Evolutionary conservation across 2,888 invertebrate species (phyloP).

Genomic region (Brenthis daphne): DNA sequence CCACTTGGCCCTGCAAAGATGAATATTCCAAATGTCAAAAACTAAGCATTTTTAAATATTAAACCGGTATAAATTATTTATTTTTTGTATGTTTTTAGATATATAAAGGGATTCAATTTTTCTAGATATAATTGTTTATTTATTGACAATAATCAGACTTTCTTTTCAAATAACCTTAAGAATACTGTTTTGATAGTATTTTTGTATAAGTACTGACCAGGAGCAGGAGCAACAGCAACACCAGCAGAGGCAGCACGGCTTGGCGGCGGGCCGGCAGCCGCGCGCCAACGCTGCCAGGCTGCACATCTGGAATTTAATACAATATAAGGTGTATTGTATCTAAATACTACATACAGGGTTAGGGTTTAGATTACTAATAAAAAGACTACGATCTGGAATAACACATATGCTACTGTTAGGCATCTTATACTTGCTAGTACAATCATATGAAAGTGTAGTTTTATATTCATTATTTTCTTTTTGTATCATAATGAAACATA

Average conservation of each 20-base stretch:
- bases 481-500: too few relatives aligned
- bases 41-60: neutral
- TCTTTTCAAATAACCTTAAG: neutral
- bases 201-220: constrained; percentile 64
- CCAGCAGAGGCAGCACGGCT: constrained; percentile 84
- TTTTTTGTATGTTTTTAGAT: too few relatives aligned
- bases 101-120: neutral
- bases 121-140: neutral
- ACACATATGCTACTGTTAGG: too few relatives aligned
- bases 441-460: too few relatives aligned
- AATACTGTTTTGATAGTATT: neutral
- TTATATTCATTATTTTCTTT: too few relatives aligned
- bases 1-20: constrained; percentile 73
- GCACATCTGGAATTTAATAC: constrained; percentile 62
- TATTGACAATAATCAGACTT: neutral
- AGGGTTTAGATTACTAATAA: too few relatives aligned
- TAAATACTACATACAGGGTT: too few relatives aligned
- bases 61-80: too few relatives aligned
- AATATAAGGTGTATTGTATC: too few relatives aligned
- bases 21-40: constrained; percentile 20
- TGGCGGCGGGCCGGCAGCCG: constrained; percentile 80
- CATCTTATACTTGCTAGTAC: too few relatives aligned
- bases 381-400: too few relatives aligned
- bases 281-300: constrained; percentile 79
- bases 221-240: constrained; percentile 85